A percentile compares a stretch with the other conserved stretches of the same genome.
Conservation (phyloP, 2,888 invertebrate species). For the Amitus sp. region DNA sequence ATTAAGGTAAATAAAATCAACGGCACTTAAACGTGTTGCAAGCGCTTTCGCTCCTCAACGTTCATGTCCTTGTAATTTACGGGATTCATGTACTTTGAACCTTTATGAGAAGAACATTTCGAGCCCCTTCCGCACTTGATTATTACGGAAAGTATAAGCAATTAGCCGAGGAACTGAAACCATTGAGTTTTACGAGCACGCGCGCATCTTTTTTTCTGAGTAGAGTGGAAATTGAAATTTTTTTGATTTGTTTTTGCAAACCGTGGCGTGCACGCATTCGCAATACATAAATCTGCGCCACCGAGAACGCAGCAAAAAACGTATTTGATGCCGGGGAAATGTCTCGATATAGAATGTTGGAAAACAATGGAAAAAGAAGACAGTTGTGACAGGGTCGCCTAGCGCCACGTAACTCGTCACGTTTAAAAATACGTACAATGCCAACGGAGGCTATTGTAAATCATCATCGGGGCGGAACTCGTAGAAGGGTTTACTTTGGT, state of each 20-base stretch:
- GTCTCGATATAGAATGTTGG: constrained; percentile 36
- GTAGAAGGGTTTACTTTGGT: neutral
- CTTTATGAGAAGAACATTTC: neutral
- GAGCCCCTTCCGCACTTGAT: neutral
- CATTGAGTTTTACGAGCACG: no score
- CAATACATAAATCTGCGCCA: neutral
- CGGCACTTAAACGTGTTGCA: constrained; percentile 19
- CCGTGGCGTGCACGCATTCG: neutral
- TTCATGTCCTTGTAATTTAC: constrained; percentile 1
- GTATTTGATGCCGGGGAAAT: constrained; percentile 25
- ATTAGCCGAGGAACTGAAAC: neutral
- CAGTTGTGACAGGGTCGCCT: constrained; percentile 23
- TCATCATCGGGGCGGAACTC: constrained; percentile 1
- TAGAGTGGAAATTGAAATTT: no score
- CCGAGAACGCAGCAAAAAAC: neutral
- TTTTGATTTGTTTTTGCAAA: neutral
- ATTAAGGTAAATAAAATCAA: constrained; percentile 36
- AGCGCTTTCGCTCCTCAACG: neutral
- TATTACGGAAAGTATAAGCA: neutral
- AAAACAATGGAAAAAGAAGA: constrained; percentile 29
- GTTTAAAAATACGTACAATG: constrained; percentile 27
- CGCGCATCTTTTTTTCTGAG: no score
- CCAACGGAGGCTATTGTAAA: constrained; percentile 20
- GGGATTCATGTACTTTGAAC: constrained; percentile 3
- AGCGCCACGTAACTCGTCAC: constrained; percentile 24